A percentile compares a stretch with the other conserved stretches of the same genome.
Evolutionary conservation across 2,113 vertebrate genomes (phyloP).

Genomic region (Morone chrysops): DNA sequence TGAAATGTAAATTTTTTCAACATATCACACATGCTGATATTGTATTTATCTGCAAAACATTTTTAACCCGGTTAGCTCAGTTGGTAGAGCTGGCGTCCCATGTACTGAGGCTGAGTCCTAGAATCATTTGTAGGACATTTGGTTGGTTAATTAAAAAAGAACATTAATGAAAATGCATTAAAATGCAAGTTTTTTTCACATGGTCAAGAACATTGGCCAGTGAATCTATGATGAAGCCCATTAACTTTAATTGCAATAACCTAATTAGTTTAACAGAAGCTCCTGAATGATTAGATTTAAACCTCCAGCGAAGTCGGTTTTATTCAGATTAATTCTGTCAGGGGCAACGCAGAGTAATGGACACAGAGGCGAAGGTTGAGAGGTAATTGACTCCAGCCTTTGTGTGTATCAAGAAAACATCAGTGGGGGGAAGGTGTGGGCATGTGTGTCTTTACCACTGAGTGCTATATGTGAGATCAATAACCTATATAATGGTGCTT

Average conservation of each 20-base stretch:
- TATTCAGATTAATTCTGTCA: conserved; percentile 47
- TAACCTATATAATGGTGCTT: conserved; percentile 52
- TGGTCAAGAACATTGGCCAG: not conserved
- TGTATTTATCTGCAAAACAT: not conserved
- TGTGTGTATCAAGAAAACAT: conserved; percentile 32
- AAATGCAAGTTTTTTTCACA: not conserved
- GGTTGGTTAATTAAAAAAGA: not conserved
- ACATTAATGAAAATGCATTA: not conserved
- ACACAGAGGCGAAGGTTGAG: conserved; percentile 37
- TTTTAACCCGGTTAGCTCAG: not conserved
- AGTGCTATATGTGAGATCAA: conserved; percentile 60
- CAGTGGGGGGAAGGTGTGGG: conserved; percentile 11
- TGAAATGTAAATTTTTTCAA: not conserved
- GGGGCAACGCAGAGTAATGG: conserved; percentile 37
- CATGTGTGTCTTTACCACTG: conserved; percentile 17
- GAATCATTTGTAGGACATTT: not conserved
- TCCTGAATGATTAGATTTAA: conserved; percentile 37
- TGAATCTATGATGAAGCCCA: conserved; percentile 20
- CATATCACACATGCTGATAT: not conserved
- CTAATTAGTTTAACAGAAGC: conserved; percentile 38
- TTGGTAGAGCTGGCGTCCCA: too few relatives aligned
- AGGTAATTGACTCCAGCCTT: conserved; percentile 62
- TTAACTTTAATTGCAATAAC: conserved; percentile 32
- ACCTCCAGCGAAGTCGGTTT: conserved; percentile 14
- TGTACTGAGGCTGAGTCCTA: not conserved